phyloP scores from a whole-genome alignment of 2,797 vertebrate genomes.

The Podarcis lilfordi region DNA sequence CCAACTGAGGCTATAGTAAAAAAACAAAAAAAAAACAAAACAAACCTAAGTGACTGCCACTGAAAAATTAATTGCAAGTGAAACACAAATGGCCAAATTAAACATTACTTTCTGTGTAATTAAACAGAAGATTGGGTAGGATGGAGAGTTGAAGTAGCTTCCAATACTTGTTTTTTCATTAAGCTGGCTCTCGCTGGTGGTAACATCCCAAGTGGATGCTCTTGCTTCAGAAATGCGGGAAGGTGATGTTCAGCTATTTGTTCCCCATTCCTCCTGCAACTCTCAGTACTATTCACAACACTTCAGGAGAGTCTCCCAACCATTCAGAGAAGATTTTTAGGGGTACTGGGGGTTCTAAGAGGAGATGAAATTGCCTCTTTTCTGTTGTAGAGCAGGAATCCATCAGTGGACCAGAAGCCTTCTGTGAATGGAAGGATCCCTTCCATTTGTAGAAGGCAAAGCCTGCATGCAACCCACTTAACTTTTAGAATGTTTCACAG shows the following conservation, averaged over 20 bases:
- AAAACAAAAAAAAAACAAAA: not conserved
- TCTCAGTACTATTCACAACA: no score
- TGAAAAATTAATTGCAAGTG: not conserved
- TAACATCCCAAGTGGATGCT: no score
- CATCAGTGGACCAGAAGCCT: not conserved
- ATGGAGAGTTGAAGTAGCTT: not conserved
- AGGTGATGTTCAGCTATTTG: no score
- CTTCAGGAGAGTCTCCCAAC: no score
- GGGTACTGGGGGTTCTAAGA: no score
- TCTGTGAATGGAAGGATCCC: not conserved
- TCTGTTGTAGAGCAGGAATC: not conserved
- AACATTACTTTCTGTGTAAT: not conserved
- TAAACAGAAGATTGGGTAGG: not conserved
- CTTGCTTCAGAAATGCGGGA: no score
- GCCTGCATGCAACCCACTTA: not conserved
- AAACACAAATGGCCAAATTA: not conserved
- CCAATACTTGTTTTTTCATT: not conserved
- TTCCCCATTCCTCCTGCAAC: no score
- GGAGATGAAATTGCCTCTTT: not conserved
- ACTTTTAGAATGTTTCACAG: no score
- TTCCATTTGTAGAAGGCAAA: not conserved
- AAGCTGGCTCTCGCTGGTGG: not conserved
- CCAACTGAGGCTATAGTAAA: not conserved
- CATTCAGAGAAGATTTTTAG: no score
- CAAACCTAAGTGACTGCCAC: not conserved